These are phyloP conservation scores for Pararge aegeria DNA, from an alignment of 1,140 invertebrate species.

Conservation along the genomic window DNA sequence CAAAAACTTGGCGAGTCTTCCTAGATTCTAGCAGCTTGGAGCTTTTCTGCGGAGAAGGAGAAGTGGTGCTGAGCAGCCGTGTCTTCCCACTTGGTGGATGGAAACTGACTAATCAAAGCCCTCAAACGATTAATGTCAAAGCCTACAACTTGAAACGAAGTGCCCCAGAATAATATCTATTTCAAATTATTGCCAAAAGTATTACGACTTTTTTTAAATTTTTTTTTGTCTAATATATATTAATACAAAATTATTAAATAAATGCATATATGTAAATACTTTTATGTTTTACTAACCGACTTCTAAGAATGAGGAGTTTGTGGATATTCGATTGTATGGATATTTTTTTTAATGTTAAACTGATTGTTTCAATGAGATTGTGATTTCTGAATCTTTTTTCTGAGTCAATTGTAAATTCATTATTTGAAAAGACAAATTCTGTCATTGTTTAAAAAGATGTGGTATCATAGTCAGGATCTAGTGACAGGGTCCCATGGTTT, in stretches of 20 bases:
- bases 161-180: slow-evolving; percentile 41
- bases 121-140: slow-evolving; percentile 41
- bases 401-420: too few species aligned
- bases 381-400: too few species aligned
- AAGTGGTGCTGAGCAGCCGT: slow-evolving; percentile 65
- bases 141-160: slow-evolving; percentile 51
- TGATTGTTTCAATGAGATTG: too few species aligned
- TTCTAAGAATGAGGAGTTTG: too few species aligned
- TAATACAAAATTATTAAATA: too few species aligned
- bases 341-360: not conserved
- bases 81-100: slow-evolving; percentile 58
- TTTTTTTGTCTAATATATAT: not conserved
- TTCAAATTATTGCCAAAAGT: not conserved
- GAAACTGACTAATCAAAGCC: slow-evolving; percentile 50
- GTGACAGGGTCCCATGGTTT: too few species aligned
- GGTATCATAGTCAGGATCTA: too few species aligned
- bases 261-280: not conserved
- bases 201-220: slow-evolving; percentile 3
- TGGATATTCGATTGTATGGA: not conserved
- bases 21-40: slow-evolving; percentile 66
- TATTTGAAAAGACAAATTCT: too few species aligned
- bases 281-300: too few species aligned
- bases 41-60: slow-evolving; percentile 71
- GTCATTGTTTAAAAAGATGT: too few species aligned
- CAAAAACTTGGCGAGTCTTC: slow-evolving; percentile 52